A percentile compares a stretch with the other conserved stretches of the same genome.
These are phyloP conservation scores for Oncopodura yosiiana DNA, from an alignment of 1,140 invertebrate genomes.

Conservation along the genomic window DNA sequence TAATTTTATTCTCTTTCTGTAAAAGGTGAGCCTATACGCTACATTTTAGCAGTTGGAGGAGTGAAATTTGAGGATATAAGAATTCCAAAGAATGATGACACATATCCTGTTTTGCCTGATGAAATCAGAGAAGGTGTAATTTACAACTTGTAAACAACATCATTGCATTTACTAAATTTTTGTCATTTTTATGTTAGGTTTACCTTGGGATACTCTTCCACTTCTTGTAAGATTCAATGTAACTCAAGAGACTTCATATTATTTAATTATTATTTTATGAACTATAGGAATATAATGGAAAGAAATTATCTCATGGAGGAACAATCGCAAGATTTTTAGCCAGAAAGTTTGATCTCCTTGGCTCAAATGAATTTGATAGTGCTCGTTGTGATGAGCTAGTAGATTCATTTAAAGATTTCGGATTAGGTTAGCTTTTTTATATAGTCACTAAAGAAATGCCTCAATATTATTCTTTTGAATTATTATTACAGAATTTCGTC, in stretches of 20 bases:
- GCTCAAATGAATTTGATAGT: slow-evolving; percentile 52
- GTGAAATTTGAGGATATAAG: slow-evolving; percentile 50
- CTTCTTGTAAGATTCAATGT: no score
- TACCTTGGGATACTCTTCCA: no score
- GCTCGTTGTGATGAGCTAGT: slow-evolving; percentile 47
- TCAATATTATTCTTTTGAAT: neutral
- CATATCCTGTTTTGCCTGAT: no score
- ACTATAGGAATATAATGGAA: no score
- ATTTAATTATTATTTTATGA: no score
- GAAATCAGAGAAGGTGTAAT: no score
- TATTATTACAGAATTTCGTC: slow-evolving; percentile 5
- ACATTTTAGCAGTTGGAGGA: slow-evolving; percentile 48
- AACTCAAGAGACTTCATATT: no score
- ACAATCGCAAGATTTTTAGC: slow-evolving; percentile 59
- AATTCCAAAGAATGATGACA: slow-evolving; percentile 42
- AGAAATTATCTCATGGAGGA: slow-evolving; percentile 51
- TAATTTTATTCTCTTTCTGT: no score
- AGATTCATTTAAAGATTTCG: slow-evolving; percentile 7
- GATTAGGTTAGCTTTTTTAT: neutral
- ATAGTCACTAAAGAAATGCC: no score
- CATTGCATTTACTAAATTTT: no score
- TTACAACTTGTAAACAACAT: no score
- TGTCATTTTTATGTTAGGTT: no score
- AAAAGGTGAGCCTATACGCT: slow-evolving; percentile 51
- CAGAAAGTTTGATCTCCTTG: slow-evolving; percentile 48